A percentile compares a stretch with the other conserved stretches of the same genome.
Evolutionary conservation across 2,797 vertebrate species (phyloP).

Genomic region (Hybognathus amarus): DNA sequence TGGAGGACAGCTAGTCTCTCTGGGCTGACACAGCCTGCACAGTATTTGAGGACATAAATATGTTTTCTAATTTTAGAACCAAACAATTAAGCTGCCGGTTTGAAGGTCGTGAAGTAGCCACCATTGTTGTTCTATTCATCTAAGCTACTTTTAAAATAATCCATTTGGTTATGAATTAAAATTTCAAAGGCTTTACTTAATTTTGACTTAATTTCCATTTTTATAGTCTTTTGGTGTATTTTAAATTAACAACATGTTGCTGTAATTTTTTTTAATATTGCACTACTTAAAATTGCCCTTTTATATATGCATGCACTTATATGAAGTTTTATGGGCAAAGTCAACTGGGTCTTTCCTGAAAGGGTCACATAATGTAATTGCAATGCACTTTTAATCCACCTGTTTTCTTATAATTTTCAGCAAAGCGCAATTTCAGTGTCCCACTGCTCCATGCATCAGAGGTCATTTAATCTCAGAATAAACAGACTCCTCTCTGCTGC

Average conservation of each 20-base stretch:
- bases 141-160: conserved; percentile 23
- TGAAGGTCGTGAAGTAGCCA: conserved; percentile 28
- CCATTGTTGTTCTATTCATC: conserved; percentile 33
- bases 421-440: conserved; percentile 43
- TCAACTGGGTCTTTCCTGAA: neutral
- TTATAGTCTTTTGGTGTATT: neutral
- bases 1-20: conserved; percentile 32
- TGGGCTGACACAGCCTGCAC: conserved; percentile 9
- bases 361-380: conserved; percentile 37
- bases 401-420: conserved; percentile 23
- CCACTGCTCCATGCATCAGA: conserved; percentile 5
- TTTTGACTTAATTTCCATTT: neutral
- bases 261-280: neutral
- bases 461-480: conserved; percentile 32
- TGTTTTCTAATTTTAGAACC: conserved; percentile 40
- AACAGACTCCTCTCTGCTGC: conserved; percentile 39
- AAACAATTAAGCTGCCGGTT: conserved; percentile 19
- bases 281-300: no score
- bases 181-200: conserved; percentile 16
- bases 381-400: conserved; percentile 36
- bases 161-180: conserved; percentile 28
- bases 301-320: neutral
- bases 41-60: neutral
- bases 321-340: conserved; percentile 4
- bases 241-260: conserved; percentile 12